Evolutionary conservation across 2,888 invertebrate species (phyloP), one percentile per base, ranked within the genome.

Genomic region (Patella depressa): DNA sequence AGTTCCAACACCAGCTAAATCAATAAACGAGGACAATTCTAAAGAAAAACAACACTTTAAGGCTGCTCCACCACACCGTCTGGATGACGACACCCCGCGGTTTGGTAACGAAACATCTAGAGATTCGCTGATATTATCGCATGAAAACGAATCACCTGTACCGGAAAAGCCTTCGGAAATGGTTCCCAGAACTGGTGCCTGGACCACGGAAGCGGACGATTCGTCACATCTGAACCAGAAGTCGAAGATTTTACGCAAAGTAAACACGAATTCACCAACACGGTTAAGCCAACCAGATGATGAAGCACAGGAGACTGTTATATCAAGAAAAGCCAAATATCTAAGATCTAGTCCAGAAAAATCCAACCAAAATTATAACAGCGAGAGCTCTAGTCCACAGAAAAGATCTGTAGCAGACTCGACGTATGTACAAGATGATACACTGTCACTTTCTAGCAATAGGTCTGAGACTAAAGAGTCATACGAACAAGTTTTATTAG

Each of bases 401-500:
- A 65, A 65, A 24, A 45, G 9, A 45, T 45, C 45, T 9, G 45
- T 45, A 9, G 45, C 45, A 45, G 45, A 45, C 9, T 45, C 45
- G 45, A 45, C 45, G 45, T 24, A 65, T 65, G 19, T 14, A 19
- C 19, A 14, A 2, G 65, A 65, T 65, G 65, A 24, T 9, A 65
- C 19, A 11, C 24, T 24, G 11, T 65, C 65, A 12, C 65, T 65
- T 3, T 19, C 11, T 24, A 65, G 65, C 24, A 24, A 65, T 14
- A 65, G 11, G 9, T 76, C 73, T 11, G 65, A 74, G 34, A 70
- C 29, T 12, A 29, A 74, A 24, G 85, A 87, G 76, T 77, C 85
- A 1, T 85, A 85, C 74, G 84, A 84, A 54, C 81, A 85, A n/a
- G 80, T 88, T 19, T 82, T 83, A 45, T 81, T 82, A 17, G 88